Conservation (phyloP, 2,113 vertebrate species). For the Heptranchias perlo region DNA sequence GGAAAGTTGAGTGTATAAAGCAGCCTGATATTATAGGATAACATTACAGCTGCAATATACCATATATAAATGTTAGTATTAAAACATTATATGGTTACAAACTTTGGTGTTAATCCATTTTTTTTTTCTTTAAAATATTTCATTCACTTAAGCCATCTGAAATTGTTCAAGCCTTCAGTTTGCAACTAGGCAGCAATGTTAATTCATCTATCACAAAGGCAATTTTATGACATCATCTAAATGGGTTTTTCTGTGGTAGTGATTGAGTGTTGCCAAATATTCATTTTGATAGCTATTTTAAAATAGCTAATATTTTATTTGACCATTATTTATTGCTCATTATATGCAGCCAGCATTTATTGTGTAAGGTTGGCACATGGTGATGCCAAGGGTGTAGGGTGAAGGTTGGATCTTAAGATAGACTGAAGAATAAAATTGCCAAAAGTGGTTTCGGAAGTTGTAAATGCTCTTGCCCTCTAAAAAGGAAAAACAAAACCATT, state of each 20-base stretch:
- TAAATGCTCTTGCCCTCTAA: constrained; percentile 77
- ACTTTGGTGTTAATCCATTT: background rate
- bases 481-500: constrained; percentile 34
- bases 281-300: too few relatives aligned
- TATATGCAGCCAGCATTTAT: too few relatives aligned
- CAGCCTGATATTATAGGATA: background rate
- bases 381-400: constrained; percentile 75
- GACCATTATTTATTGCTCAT: too few relatives aligned
- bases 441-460: constrained; percentile 67
- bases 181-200: background rate
- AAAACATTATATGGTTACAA: background rate
- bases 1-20: too few relatives aligned
- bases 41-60: background rate
- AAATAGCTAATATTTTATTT: too few relatives aligned
- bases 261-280: too few relatives aligned
- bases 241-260: background rate
- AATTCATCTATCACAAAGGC: background rate
- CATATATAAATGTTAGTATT: background rate
- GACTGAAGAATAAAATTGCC: constrained; percentile 81
- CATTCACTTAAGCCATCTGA: background rate
- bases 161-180: background rate
- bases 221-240: background rate
- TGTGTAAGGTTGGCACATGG: too few relatives aligned
- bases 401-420: constrained; percentile 80
- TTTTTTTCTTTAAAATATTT: background rate